phyloP scores from a whole-genome alignment of 1,140 invertebrate genomes.

The Nixonia krombeini region DNA sequence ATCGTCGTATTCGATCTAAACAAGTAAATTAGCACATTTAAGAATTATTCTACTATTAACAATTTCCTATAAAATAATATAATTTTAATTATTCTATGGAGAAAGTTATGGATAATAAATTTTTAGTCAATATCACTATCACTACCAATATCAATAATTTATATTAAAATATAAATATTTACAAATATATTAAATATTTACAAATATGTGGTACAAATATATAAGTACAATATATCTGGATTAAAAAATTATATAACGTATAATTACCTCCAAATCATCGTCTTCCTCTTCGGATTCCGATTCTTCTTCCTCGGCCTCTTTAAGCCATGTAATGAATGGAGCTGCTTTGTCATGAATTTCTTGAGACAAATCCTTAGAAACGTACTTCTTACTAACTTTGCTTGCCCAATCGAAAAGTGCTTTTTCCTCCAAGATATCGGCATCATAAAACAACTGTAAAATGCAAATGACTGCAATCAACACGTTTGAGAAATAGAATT shows the following conservation, averaged over 20 bases:
- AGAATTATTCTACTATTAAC: not conserved
- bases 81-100: too few species aligned
- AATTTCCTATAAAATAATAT: too few species aligned
- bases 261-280: slow-evolving; percentile 76
- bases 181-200: too few species aligned
- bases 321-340: slow-evolving; percentile 96
- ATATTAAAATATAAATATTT: too few species aligned
- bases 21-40: slow-evolving; percentile 23
- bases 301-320: slow-evolving; percentile 96
- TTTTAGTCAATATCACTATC: too few species aligned
- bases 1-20: slow-evolving; percentile 89
- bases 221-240: too few species aligned
- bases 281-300: slow-evolving; percentile 80
- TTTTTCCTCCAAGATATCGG: slow-evolving; percentile 95
- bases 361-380: slow-evolving; percentile 89
- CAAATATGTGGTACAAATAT: too few species aligned
- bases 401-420: slow-evolving; percentile 94
- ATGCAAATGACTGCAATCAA: too few species aligned
- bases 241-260: too few species aligned
- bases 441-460: slow-evolving; percentile 90
- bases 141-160: too few species aligned
- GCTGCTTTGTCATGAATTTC: slow-evolving; percentile 94
- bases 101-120: too few species aligned
- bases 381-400: slow-evolving; percentile 95
- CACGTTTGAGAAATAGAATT: too few species aligned